phyloP scores from a whole-genome alignment of 2,113 vertebrate species.

The Ictalurus punctatus region DNA sequence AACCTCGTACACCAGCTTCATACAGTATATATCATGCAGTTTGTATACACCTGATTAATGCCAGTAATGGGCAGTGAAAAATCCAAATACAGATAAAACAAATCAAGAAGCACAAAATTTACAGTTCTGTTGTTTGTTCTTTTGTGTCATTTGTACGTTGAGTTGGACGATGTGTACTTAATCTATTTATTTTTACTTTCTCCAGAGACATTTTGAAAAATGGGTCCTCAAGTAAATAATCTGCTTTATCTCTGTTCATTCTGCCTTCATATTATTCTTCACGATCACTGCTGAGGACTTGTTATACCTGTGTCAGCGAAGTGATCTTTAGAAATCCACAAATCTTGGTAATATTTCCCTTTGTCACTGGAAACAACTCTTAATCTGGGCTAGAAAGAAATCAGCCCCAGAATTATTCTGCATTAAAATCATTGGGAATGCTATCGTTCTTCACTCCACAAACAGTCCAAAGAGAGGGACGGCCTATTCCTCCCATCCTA shows the following conservation, averaged over 20 bases:
- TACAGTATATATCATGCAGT: neutral
- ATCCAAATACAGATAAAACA: neutral
- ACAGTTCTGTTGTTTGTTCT: neutral
- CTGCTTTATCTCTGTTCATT: neutral
- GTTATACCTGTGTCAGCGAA: neutral
- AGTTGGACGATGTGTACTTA: neutral
- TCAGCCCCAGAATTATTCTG: neutral
- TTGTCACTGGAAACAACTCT: neutral
- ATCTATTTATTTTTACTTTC: neutral
- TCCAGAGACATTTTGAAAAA: neutral
- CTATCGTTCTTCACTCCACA: neutral
- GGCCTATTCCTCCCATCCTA: neutral
- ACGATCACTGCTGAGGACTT: neutral
- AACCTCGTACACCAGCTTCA: neutral
- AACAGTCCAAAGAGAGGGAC: neutral
- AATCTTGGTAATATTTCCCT: neutral
- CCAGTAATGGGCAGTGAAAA: neutral
- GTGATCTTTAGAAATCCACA: neutral
- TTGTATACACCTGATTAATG: neutral
- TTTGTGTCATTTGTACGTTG: neutral
- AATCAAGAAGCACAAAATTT: neutral
- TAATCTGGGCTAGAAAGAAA: neutral
- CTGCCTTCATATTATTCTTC: neutral
- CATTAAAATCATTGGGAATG: neutral
- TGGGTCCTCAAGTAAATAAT: neutral